Conservation (phyloP, 2,113 vertebrate species). For the Hippoglossus stenolepis region DNA sequence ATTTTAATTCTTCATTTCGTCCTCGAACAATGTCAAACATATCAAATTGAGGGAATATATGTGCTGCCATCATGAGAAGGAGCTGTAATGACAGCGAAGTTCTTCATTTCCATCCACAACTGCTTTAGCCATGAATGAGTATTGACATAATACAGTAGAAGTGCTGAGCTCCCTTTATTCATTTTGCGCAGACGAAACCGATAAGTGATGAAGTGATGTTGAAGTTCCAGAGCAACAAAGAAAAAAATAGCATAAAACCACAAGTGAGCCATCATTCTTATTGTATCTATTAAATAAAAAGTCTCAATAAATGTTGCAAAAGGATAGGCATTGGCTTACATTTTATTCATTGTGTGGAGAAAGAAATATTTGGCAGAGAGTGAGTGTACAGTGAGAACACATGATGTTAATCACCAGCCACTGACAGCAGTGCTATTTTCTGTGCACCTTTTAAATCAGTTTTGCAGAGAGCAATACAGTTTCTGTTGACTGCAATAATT, state of each 20-base stretch:
- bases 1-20: not conserved
- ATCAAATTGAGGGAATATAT: not conserved
- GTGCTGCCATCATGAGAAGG: not conserved
- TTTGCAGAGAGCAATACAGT: too few relatives aligned
- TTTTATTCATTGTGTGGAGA: not conserved
- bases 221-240: not conserved
- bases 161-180: too few relatives aligned
- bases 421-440: slow-evolving; percentile 1
- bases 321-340: not conserved
- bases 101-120: not conserved
- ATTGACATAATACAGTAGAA: not conserved
- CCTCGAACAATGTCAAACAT: not conserved
- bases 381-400: not conserved
- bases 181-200: too few relatives aligned
- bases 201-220: not conserved
- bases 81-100: not conserved
- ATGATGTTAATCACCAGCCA: slow-evolving; percentile 11
- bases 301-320: not conserved
- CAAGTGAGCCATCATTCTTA: not conserved
- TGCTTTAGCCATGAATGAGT: not conserved
- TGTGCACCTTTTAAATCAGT: not conserved
- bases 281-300: not conserved
- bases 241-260: not conserved
- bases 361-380: not conserved
- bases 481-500: too few relatives aligned